Percentiles rank a stretch among this genome's conserved stretches.
These are phyloP conservation scores for Sander lucioperca DNA, from an alignment of 2,113 vertebrate genomes.

Conservation along the genomic window DNA sequence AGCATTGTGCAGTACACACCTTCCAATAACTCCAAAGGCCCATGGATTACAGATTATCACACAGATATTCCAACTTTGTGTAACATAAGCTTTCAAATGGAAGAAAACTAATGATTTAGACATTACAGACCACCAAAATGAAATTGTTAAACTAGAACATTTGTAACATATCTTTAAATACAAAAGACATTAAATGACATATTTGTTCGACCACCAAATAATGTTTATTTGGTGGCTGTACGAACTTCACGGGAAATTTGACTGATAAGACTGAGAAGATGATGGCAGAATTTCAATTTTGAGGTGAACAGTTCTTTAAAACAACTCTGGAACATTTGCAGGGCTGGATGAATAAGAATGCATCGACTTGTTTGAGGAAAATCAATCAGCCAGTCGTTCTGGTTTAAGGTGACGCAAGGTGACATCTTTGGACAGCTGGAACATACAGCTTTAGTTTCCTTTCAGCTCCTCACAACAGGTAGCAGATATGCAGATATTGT, in stretches of 20 bases:
- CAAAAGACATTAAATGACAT: too few relatives aligned
- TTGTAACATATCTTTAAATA: too few relatives aligned
- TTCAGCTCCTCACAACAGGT: conserved; percentile 30
- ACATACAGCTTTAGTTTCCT: conserved; percentile 47
- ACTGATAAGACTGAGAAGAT: conserved; percentile 6
- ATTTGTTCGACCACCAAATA: neutral
- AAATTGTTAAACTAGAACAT: too few relatives aligned
- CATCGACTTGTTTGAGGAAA: conserved; percentile 71
- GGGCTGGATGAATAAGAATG: conserved; percentile 45
- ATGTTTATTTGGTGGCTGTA: neutral
- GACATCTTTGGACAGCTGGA: conserved; percentile 52
- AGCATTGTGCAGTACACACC: too few relatives aligned
- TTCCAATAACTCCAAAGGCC: too few relatives aligned
- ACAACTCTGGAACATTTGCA: conserved; percentile 40
- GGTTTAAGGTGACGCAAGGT: conserved; percentile 70
- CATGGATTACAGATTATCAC: too few relatives aligned
- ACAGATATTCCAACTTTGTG: neutral
- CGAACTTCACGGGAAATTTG: conserved; percentile 7
- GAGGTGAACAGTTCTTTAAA: conserved; percentile 53
- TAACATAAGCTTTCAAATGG: neutral
- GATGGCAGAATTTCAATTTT: conserved; percentile 58
- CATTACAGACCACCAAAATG: too few relatives aligned
- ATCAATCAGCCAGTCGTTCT: conserved; percentile 71
- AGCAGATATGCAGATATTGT: neutral
- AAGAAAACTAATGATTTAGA: neutral